Percentiles rank a stretch among this genome's conserved stretches.
Conservation (phyloP, 2,888 invertebrate genomes). For the Ashinkailepas kermadecensis region DNA sequence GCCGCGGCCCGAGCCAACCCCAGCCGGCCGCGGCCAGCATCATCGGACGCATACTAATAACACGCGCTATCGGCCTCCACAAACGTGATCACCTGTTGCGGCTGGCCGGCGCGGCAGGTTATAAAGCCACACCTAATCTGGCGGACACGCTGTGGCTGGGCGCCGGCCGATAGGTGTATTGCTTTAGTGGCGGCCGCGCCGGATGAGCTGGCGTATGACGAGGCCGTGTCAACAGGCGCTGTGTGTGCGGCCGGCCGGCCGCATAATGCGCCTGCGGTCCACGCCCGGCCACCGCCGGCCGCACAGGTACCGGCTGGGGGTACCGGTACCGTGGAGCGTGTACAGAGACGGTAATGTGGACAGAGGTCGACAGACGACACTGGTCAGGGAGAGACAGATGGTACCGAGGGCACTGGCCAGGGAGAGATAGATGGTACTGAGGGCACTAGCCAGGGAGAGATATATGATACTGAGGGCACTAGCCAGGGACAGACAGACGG, state of each 20-base stretch:
- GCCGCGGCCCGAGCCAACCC: not conserved
- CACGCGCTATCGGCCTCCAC: not conserved
- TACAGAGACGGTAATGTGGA: too few species aligned
- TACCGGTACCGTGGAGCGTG: too few species aligned
- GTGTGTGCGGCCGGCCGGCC: not conserved
- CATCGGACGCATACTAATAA: slow-evolving; percentile 7
- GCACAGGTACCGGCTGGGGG: too few species aligned
- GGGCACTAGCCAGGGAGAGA: too few species aligned
- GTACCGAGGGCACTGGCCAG: too few species aligned
- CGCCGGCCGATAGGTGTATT: slow-evolving; percentile 2
- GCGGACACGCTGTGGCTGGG: not conserved
- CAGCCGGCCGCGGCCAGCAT: not conserved
- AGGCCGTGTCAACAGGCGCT: not conserved
- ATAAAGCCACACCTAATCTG: slow-evolving; percentile 14
- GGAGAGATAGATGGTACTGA: too few species aligned
- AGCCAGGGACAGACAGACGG: too few species aligned
- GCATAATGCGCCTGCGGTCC: too few species aligned
- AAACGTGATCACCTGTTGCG: slow-evolving; percentile 4
- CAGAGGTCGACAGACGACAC: too few species aligned
- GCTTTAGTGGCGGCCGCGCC: not conserved
- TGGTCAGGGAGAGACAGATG: too few species aligned
- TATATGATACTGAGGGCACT: too few species aligned
- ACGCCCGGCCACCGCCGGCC: too few species aligned
- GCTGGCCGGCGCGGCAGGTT: not conserved
- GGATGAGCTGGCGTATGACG: slow-evolving; percentile 5